These are phyloP conservation scores for Umimayanthus kanabou DNA, from an alignment of 92 coral and sea anemone genomes.

Conservation along the genomic window DNA sequence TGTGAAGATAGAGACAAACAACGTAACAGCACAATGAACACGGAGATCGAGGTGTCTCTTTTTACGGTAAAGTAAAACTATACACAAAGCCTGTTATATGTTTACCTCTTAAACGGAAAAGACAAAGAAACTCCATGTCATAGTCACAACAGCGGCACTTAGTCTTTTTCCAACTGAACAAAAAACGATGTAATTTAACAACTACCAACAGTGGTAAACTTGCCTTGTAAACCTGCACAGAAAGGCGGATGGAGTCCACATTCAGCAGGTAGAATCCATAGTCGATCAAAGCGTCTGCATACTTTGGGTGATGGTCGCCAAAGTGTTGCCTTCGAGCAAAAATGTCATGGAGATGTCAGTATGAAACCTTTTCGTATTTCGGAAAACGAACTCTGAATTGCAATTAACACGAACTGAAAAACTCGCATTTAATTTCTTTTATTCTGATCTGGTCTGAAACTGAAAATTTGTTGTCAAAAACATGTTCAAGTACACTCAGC, in stretches of 20 bases:
- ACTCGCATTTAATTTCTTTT: neutral
- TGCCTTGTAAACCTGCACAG: constrained; percentile 93
- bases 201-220: neutral
- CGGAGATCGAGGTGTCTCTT: too few relatives aligned
- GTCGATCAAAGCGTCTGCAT: constrained; percentile 88
- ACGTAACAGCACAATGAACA: too few relatives aligned
- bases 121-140: neutral
- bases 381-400: neutral
- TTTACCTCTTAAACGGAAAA: too few relatives aligned
- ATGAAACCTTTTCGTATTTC: neutral
- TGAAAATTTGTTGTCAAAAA: neutral
- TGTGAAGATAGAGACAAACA: too few relatives aligned
- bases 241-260: constrained; percentile 90
- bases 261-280: constrained; percentile 93
- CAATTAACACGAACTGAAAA: neutral
- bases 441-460: neutral
- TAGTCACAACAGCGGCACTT: neutral
- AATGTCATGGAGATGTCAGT: neutral
- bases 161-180: neutral
- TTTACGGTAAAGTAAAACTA: too few relatives aligned
- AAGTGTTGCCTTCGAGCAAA: constrained; percentile 69
- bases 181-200: neutral
- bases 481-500: too few relatives aligned
- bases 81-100: too few relatives aligned
- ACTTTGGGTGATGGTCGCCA: constrained; percentile 93